phyloP scores from a whole-genome alignment of 2,888 invertebrate genomes.

The Ferdinandea cuprea region DNA sequence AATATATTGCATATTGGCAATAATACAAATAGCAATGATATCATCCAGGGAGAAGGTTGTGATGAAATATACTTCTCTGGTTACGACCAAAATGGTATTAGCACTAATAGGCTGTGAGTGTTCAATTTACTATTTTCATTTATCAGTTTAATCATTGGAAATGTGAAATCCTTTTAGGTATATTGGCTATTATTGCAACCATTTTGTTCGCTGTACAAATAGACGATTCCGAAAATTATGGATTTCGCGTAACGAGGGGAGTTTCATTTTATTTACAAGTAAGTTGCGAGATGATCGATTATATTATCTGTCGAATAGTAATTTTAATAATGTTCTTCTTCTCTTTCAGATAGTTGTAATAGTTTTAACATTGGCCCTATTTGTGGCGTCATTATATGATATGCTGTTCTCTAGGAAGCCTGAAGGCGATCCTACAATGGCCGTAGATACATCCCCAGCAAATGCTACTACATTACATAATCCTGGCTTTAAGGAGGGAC shows the following conservation, averaged over 20 bases:
- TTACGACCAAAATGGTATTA: constrained; percentile 91
- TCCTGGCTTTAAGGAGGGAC: constrained; percentile 92
- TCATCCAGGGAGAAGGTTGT: constrained; percentile 92
- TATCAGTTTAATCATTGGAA: neutral
- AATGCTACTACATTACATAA: constrained; percentile 92
- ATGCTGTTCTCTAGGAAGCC: constrained; percentile 89
- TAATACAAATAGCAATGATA: constrained; percentile 94
- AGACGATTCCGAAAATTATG: constrained; percentile 89
- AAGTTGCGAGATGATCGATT: no score
- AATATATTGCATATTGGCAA: constrained; percentile 90
- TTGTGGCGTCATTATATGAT: constrained; percentile 92
- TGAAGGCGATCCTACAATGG: constrained; percentile 91
- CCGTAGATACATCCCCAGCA: constrained; percentile 84
- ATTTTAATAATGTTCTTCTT: neutral
- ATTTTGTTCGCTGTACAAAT: constrained; percentile 93
- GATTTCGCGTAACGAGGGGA: constrained; percentile 90
- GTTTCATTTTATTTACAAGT: constrained; percentile 95
- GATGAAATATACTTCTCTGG: constrained; percentile 89
- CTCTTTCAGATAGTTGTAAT: constrained; percentile 90
- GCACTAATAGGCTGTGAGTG: constrained; percentile 90
- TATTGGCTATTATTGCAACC: constrained; percentile 91
- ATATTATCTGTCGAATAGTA: no score
- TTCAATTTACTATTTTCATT: neutral
- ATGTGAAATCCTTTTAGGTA: constrained; percentile 84
- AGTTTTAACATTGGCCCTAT: constrained; percentile 88